Evolutionary conservation across 2,888 invertebrate species (phyloP).

Genomic region (Scrobipalpa costella): DNA sequence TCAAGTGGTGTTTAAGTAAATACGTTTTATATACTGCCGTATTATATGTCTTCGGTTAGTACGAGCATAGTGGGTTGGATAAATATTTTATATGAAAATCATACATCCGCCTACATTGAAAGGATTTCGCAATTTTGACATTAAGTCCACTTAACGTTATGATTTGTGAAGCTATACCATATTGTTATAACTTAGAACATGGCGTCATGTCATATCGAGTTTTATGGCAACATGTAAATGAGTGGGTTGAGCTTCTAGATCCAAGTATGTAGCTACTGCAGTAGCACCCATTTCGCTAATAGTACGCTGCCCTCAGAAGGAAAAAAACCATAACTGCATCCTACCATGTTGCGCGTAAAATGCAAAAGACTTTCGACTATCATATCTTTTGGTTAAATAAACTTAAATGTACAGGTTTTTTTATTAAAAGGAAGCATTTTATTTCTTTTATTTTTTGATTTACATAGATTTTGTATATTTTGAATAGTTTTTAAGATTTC

Average conservation of each 20-base stretch:
- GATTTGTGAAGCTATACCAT: neutral
- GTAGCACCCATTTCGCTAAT: neutral
- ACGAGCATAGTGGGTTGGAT: neutral
- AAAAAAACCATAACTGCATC: too few relatives aligned
- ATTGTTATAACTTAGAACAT: neutral
- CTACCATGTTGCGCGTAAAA: too few relatives aligned
- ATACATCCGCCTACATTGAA: neutral
- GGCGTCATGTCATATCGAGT: neutral
- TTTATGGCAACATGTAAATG: neutral
- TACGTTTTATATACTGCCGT: neutral
- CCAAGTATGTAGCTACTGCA: neutral
- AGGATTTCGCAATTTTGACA: neutral
- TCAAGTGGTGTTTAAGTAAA: neutral
- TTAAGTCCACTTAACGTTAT: slow-evolving; percentile 11
- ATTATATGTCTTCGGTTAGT: neutral
- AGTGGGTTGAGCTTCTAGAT: neutral
- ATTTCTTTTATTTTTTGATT: too few relatives aligned
- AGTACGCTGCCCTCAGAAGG: too few relatives aligned
- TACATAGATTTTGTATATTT: too few relatives aligned
- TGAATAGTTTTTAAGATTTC: too few relatives aligned
- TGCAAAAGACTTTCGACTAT: too few relatives aligned
- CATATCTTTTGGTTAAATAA: too few relatives aligned
- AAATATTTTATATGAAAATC: slow-evolving; percentile 5
- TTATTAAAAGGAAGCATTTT: too few relatives aligned
- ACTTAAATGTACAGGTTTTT: too few relatives aligned